Base-by-base conservation (phyloP, 2,888 invertebrate genomes). In the Mimumesa dahlbomi region DNA sequence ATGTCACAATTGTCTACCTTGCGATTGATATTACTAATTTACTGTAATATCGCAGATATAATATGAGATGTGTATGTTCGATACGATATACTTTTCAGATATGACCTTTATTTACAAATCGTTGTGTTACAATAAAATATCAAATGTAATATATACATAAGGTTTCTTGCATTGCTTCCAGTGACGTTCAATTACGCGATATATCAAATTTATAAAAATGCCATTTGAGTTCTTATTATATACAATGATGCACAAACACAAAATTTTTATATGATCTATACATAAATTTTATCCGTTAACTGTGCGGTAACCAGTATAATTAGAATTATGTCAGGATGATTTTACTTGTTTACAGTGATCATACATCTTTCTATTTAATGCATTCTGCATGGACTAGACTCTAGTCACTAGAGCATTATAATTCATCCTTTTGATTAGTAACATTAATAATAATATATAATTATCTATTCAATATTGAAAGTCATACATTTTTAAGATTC, bases 41-140 rank as follows among this genome's bases (percentile, higher is more conserved):
- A 6, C 18, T 14, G 25, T 52, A n/a, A 38, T 31, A 16, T 18
- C 36, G n/a, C n/a, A 29, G 22, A 1, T 29, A 38, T 16, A 40
- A 40, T 7, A 25, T 22, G 18, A 43, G 18, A 40, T 11, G 13
- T 13, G 13, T 31, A 57, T 14, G 14, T 31, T 13, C 22, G 4
- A 7, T 36, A n/a, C 16, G 16, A 3, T 11, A 40, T 2, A 49
- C 9, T 21, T 36, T 56, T 64, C 38, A 14, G 16, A 34, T 5
- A 34, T 22, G n/a, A 64, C 19, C 21, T 56, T 64, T 57, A 57
- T 57, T 52, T 46, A 11, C 14, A 38, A 50, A 7, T 11, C 11
- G 7, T 52, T 31, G 13, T 40, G 11, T 38, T 45, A 29, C 13
- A 56, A 13, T 21, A n/a, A 22, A 57, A 13, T 14, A 22, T 45